Evolutionary conservation across 2,888 invertebrate genomes (phyloP).

Genomic region (Ophion slaviceki): DNA sequence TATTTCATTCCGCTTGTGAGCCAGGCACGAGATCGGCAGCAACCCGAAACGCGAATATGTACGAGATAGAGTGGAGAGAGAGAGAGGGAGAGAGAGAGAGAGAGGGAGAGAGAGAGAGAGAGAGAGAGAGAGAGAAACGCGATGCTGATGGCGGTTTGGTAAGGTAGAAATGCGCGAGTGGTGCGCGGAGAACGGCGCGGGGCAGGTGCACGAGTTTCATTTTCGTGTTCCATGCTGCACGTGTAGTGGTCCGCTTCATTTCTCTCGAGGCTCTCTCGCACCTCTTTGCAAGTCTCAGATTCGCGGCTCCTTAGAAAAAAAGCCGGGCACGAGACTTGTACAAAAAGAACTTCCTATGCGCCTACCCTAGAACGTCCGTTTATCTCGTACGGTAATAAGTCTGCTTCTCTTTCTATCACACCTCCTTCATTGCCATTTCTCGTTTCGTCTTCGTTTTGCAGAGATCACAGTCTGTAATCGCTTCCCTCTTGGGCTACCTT

Average conservation of each 20-base stretch:
- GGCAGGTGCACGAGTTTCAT: slow-evolving; percentile 75
- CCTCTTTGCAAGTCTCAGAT: slow-evolving; percentile 15
- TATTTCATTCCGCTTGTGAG: slow-evolving; percentile 54
- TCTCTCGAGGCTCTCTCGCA: slow-evolving; percentile 44
- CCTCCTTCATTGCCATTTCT: not conserved
- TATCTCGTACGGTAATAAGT: slow-evolving; percentile 1
- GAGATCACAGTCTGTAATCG: slow-evolving; percentile 16
- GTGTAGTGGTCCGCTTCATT: slow-evolving; percentile 48
- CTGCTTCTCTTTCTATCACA: not conserved
- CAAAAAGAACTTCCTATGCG: slow-evolving; percentile 32
- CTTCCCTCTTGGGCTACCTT: not conserved
- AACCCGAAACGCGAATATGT: slow-evolving; percentile 12
- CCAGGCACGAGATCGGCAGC: slow-evolving; percentile 38
- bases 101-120: not conserved
- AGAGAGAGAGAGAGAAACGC: slow-evolving; percentile 38
- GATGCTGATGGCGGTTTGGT: slow-evolving; percentile 50
- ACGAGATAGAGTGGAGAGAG: not conserved
- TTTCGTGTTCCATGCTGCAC: slow-evolving; percentile 76
- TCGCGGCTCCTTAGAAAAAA: slow-evolving; percentile 16
- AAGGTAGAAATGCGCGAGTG: slow-evolving; percentile 49
- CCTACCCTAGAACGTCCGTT: not conserved
- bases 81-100: not conserved
- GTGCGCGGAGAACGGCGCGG: slow-evolving; percentile 61
- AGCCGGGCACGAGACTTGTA: slow-evolving; percentile 36
- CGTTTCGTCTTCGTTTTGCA: slow-evolving; percentile 20